Base-by-base conservation (phyloP, 2,888 invertebrate genomes). In the Girardia tigrina region DNA sequence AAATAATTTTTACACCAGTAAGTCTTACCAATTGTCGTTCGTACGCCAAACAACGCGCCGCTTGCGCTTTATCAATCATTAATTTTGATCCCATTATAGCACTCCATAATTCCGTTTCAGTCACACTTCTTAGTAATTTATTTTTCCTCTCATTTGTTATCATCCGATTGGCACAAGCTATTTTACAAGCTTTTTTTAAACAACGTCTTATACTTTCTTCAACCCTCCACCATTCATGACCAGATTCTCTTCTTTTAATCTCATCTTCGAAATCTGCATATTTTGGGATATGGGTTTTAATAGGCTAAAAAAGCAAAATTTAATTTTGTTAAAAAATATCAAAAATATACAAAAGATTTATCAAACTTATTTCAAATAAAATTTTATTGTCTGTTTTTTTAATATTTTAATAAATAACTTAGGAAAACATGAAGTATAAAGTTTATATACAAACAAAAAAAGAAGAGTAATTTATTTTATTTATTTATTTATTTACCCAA, bases 211-310 rank as follows among this genome's bases (percentile, higher is more conserved):
- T 28, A n/a, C n/a, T 28, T 12, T 73, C 75, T n/a, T 70, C 75
- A 12, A 75, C 74, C 27, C 29, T 29, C 75, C 75, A 75, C 75
- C 75, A 75, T 27, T 75, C 42, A n/a, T 73, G 29, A 2, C 75
- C 75, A 23, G 75, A 28, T 42, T 75, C 74, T 1, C 73, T 14
- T 1, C 75, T 29, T 26, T 23, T n/a, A 1, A 26, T 75, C 23
- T 75, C 75, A 28, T 80, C 80, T 75, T 79, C 79, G 77, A 79
- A 79, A 6, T 79, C 79, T 29, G 79, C 79, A 4, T 78, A 79
- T 78, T 81, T 80, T 27, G 79, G 79, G 77, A 80, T 80, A 78
- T 79, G 78, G 0, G 79, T 79, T 75, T 79, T 79, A 77, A 82
- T 80, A 78, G 81, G 80, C 81, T 81, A 78, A 72, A 79, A 77